phyloP scores from a whole-genome alignment of 2,113 vertebrate genomes.

The Deroptyus accipitrinus region DNA sequence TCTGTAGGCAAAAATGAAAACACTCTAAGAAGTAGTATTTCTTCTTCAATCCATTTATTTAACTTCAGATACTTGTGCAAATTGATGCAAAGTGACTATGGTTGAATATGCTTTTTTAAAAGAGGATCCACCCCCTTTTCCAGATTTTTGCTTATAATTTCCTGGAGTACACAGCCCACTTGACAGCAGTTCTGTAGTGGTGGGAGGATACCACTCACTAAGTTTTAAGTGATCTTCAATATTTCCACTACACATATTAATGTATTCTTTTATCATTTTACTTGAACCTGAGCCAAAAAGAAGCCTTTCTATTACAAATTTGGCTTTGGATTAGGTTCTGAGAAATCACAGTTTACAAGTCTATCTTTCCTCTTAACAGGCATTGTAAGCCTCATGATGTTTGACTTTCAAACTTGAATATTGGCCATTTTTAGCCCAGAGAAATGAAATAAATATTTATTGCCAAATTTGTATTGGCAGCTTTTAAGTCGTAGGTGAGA shows the following conservation, averaged over 20 bases:
- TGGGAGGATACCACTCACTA: not conserved
- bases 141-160: not conserved
- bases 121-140: not conserved
- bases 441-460: slow-evolving; percentile 29
- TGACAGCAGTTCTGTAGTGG: not conserved
- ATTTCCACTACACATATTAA: not conserved
- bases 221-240: not conserved
- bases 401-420: slow-evolving; percentile 64
- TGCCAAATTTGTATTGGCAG: slow-evolving; percentile 66
- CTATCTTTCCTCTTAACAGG: slow-evolving; percentile 17
- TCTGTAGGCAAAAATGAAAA: not conserved
- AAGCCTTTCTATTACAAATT: not conserved
- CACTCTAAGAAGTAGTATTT: not conserved
- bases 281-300: not conserved
- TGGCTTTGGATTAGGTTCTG: not conserved
- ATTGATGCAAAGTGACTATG: not conserved
- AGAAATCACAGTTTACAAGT: not conserved
- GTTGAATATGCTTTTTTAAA: not conserved
- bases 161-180: not conserved
- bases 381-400: slow-evolving; percentile 13
- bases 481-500: slow-evolving; percentile 20
- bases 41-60: not conserved
- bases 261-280: not conserved
- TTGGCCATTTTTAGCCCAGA: slow-evolving; percentile 43
- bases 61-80: not conserved